Evolutionary conservation across 2,797 vertebrate species (phyloP), one percentile per base, ranked within the genome.

Genomic region (Pseudochirops cupreus): DNA sequence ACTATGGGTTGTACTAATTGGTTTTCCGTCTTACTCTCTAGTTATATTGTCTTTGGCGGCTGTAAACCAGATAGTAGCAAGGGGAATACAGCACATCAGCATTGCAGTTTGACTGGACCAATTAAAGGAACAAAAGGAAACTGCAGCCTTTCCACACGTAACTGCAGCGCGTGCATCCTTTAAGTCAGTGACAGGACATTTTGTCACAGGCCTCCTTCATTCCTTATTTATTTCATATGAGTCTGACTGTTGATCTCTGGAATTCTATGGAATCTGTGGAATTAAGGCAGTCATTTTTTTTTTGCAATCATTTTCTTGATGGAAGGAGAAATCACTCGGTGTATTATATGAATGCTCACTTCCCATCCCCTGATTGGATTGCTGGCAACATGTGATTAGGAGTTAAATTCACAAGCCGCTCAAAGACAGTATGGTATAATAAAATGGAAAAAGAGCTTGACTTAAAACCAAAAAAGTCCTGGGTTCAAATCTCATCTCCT

Each of bases 121-220:
- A n/a, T 39, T 92, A 95, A 97, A 92, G 93, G 92, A 91, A 54
- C n/a, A 90, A 57, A 55, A 26, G 18, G 56, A 95, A 92, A 97
- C 28, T 18, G 3, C 1, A 46, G 89, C 28, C 24, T 5, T 96
- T 96, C 46, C 91, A 91, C 56, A 96, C 50, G 5, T 29, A 96
- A 91, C 10, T 57, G 0, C n/a, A 92, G 0, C 4, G 94, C 96
- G 91, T 16, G 52, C 3, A 91, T 67, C 46, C 91, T 96, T 95
- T 89, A 91, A 94, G 94, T 31, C 2, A 11, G 24, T 74, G 52
- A 4, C 5, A 28, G 46, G 62, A 39, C 31, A n/a, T 21, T 29
- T 58, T 95, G 82, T 94, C 56, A 74, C 3, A 67, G 59, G 93
- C n/a, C 93, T 52, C 94, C 18, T 90, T 57, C 82, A 46, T 90